These are phyloP conservation scores for Euura saliciscinereae DNA, from an alignment of 1,140 invertebrate genomes.

Conservation along the genomic window DNA sequence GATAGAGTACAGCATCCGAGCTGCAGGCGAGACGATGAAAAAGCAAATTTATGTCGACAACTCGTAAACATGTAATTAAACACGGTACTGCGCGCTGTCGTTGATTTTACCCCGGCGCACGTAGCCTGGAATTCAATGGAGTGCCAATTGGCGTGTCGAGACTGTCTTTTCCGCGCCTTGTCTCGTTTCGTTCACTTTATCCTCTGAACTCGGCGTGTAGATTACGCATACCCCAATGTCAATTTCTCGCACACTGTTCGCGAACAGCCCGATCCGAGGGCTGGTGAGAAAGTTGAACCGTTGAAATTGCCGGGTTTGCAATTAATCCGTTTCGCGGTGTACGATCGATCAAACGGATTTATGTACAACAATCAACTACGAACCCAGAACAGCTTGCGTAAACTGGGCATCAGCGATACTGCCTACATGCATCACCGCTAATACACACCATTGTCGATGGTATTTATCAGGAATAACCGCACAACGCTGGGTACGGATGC, in stretches of 20 bases:
- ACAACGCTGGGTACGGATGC: not conserved
- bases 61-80: conserved; percentile 47
- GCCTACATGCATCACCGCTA: not conserved
- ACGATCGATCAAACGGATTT: conserved; percentile 1
- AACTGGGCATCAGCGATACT: not conserved
- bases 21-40: conserved; percentile 25
- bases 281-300: conserved; percentile 4
- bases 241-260: too few relatives aligned
- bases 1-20: not conserved
- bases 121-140: conserved; percentile 8
- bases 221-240: conserved; percentile 4
- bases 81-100: conserved; percentile 38
- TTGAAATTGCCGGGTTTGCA: not conserved
- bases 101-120: conserved; percentile 19
- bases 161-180: conserved; percentile 25
- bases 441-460: not conserved
- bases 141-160: conserved; percentile 29
- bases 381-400: not conserved
- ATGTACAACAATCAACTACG: not conserved
- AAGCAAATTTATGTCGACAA: conserved; percentile 42
- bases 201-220: conserved; percentile 8
- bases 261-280: not conserved
- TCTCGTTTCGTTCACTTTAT: conserved; percentile 3
- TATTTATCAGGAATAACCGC: not conserved
- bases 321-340: not conserved